Base-by-base conservation (phyloP, 2,113 vertebrate species). In the Cryptomyrus ogoouensis region DNA sequence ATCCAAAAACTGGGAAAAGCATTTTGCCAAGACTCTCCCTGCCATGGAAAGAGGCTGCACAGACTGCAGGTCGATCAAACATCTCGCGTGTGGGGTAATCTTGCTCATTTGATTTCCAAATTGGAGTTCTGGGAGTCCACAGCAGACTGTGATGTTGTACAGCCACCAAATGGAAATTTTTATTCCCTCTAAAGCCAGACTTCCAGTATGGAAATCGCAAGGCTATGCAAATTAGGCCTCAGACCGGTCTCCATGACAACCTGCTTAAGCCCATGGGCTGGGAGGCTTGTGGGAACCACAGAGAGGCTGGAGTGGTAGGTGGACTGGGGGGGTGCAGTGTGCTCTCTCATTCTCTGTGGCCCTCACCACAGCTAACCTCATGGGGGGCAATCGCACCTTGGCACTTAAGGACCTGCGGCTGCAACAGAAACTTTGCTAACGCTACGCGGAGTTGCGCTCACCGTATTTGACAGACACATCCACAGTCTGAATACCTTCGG, bases 41-140 rank as follows among this genome's bases (percentile, higher is more conserved):
- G 1, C 77, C 31, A 80, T 8, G 27, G 47, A 62, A 31, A 31
- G 47, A 90, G 46, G 31, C 12, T 9, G 39, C 17, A 31, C 77
- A 74, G 39, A 91, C 44, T 19, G 2, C n/a, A 50, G 52, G 50
- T 52, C 88, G 93, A 90, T 94, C 91, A 93, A 94, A 93, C 91
- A 93, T 94, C 88, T 56, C 46, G 89, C 46, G 91, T 92, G 85
- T 91, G 92, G 91, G 94, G 91, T 94, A 93, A 95, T 93, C 90
- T 94, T 19, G 91, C 90, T 95, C 84, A 99, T 99, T 99, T 99
- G 98, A 97, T 97, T 97, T 96, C 97, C 98, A 99, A 99, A 99
- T 96, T 90, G 94, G 91, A 91, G 94, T 93, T 93, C 94, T 91
- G 93, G 93, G 94, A 95, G 93, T 94, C 93, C 92, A 91, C 87